Conservation (phyloP, 1,140 invertebrate species). For the Sinella curviseta region DNA sequence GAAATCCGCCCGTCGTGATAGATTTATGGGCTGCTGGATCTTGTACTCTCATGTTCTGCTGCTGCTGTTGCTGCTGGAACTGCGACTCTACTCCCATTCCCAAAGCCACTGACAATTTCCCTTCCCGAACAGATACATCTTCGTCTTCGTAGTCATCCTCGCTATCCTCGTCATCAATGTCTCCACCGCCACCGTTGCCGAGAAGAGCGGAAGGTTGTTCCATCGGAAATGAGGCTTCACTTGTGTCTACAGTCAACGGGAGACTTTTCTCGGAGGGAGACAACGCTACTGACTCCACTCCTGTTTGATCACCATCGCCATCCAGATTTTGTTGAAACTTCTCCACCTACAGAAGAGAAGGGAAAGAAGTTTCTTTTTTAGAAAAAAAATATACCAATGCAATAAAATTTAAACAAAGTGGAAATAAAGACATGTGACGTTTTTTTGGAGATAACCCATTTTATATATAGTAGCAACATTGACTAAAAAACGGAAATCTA, state of each 20-base stretch:
- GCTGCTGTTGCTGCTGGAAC: no score
- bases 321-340: conserved; percentile 29
- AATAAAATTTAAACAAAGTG: not conserved
- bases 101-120: not conserved
- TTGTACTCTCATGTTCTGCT: not conserved
- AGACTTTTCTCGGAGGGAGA: conserved; percentile 32
- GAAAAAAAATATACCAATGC: not conserved
- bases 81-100: no score
- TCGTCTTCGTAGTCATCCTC: not conserved
- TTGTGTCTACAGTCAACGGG: conserved; percentile 42
- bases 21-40: conserved; percentile 16
- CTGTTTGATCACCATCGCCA: conserved; percentile 13
- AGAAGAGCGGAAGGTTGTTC: conserved; percentile 19
- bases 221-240: conserved; percentile 38
- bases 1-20: conserved; percentile 13
- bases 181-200: not conserved
- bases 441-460: no score
- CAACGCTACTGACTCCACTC: not conserved
- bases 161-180: not conserved
- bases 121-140: not conserved
- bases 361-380: not conserved
- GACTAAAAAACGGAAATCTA: no score
- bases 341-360: conserved; percentile 37
- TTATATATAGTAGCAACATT: no score
- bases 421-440: not conserved